Conservation (phyloP, 2,888 invertebrate species). For the Eulithis testata region DNA sequence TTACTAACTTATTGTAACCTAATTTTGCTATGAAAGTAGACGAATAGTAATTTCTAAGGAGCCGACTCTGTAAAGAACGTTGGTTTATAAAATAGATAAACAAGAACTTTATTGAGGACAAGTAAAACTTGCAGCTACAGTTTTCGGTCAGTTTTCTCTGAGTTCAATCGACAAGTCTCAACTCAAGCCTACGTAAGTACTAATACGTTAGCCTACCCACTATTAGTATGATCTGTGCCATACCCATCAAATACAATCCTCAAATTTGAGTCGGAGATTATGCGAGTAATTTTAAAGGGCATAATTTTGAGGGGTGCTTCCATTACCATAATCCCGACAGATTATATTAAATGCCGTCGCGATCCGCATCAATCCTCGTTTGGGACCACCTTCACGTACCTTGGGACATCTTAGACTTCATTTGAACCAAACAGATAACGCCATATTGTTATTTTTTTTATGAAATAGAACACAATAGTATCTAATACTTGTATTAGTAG, state of each 20-base stretch:
- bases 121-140: too few species aligned
- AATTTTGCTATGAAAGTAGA: too few species aligned
- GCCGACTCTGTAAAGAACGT: too few species aligned
- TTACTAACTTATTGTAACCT: too few species aligned
- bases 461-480: too few species aligned
- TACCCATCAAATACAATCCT: constrained; percentile 30
- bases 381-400: constrained; percentile 5
- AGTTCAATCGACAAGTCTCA: too few species aligned
- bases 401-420: background rate
- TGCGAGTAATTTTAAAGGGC: constrained; percentile 37
- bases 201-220: background rate
- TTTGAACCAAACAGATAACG: background rate
- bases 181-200: background rate
- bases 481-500: too few species aligned
- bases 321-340: constrained; percentile 44
- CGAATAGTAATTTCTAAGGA: too few species aligned
- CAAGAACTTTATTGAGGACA: too few species aligned
- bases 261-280: constrained; percentile 31
- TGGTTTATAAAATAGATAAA: too few species aligned
- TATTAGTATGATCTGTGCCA: background rate
- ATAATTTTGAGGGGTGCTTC: constrained; percentile 31
- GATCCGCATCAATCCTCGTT: constrained; percentile 29
- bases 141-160: too few species aligned
- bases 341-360: constrained; percentile 41
- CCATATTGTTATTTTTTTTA: too few species aligned